These are phyloP conservation scores for Drosophila ercepeae DNA, from an alignment of 1,140 invertebrate genomes.

Conservation along the genomic window DNA sequence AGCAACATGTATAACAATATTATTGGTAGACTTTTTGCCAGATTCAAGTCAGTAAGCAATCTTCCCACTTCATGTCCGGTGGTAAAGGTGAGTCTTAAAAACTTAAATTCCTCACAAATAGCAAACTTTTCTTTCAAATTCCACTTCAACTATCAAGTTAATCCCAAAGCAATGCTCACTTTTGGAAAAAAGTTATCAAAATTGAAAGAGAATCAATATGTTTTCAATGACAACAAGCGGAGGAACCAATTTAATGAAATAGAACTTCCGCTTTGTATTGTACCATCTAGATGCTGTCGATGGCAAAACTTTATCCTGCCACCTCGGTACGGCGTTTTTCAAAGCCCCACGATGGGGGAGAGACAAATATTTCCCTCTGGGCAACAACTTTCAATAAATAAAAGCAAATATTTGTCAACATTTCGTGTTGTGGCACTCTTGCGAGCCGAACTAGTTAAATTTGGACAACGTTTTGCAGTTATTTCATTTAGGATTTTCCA, in stretches of 20 bases:
- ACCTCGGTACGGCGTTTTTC: too few relatives aligned
- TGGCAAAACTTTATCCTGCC: neutral
- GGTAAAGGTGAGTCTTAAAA: conserved; percentile 23
- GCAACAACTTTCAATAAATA: conserved; percentile 46
- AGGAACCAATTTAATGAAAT: conserved; percentile 26
- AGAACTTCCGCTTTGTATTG: conserved; percentile 26
- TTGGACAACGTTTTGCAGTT: conserved; percentile 22
- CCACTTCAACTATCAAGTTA: neutral
- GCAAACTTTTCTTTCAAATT: too few relatives aligned
- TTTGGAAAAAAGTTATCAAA: conserved; percentile 3
- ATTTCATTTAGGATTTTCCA: conserved; percentile 41
- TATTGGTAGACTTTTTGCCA: conserved; percentile 20
- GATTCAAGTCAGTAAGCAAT: conserved; percentile 25
- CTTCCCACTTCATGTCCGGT: conserved; percentile 39
- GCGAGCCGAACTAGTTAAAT: conserved; percentile 24
- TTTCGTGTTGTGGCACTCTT: conserved; percentile 18
- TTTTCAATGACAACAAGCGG: conserved; percentile 23
- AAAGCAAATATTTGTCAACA: conserved; percentile 52
- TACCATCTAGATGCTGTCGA: neutral
- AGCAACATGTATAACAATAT: conserved; percentile 19
- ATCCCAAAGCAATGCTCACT: neutral
- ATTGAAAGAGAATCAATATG: conserved; percentile 13
- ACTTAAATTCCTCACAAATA: too few relatives aligned
- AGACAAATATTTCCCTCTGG: conserved; percentile 30
- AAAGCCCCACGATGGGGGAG: too few relatives aligned